A percentile compares a stretch with the other conserved stretches of the same genome.
These are phyloP conservation scores for Etheostoma perlongum DNA, from an alignment of 2,797 vertebrate genomes.

Conservation along the genomic window DNA sequence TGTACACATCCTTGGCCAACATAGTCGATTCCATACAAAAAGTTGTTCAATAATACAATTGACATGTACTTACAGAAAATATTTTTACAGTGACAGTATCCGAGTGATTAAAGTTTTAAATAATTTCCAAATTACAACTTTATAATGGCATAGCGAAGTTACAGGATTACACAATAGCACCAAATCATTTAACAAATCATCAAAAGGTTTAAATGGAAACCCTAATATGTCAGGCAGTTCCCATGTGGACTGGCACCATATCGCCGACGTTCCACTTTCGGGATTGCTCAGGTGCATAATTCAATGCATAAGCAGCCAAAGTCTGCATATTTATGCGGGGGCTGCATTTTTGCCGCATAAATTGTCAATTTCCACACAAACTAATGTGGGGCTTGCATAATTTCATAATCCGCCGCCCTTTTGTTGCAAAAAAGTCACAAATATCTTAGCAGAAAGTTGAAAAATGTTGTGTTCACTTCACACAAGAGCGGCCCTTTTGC, in stretches of 20 bases:
- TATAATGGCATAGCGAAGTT: background rate
- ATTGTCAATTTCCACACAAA: too few species aligned
- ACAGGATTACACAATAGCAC: background rate
- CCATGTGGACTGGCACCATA: background rate
- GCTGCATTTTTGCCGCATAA: too few species aligned
- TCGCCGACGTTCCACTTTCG: too few species aligned
- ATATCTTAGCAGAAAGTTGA: too few species aligned
- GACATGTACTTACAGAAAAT: background rate
- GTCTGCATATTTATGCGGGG: too few species aligned
- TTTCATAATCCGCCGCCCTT: too few species aligned
- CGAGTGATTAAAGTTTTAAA: background rate
- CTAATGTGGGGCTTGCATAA: too few species aligned
- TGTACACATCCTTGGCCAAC: background rate
- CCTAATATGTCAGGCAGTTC: background rate
- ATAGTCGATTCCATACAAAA: background rate
- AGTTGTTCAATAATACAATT: background rate
- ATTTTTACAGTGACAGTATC: background rate
- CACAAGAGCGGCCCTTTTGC: too few species aligned
- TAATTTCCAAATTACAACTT: conserved; percentile 1
- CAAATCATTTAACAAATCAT: background rate
- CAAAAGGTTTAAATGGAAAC: background rate
- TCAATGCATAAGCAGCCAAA: too few species aligned
- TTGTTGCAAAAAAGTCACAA: too few species aligned
- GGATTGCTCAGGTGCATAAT: too few species aligned
- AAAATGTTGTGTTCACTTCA: too few species aligned